Evolutionary conservation across 2,888 invertebrate species (phyloP), one percentile per base, ranked within the genome.

Genomic region (Leuctra nigra): DNA sequence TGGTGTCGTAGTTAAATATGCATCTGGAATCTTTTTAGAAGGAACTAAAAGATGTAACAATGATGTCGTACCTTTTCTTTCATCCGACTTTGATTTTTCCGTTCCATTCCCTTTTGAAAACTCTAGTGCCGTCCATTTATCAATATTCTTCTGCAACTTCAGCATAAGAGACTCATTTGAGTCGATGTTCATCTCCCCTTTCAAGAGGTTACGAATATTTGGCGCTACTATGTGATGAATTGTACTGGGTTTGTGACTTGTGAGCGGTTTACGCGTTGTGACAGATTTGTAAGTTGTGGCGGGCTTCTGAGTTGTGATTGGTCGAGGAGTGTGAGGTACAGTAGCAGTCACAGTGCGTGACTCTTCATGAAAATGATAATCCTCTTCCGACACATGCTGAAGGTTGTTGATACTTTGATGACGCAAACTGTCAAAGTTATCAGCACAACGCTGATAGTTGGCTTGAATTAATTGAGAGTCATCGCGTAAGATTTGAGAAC

Each of bases 111-210:
- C 71, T 56, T 77, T 77, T 0, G 83, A 80, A 68, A 79, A 87
- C 64, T 84, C 84, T 72, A 86, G 84, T 64, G 83, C 84, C 0
- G 90, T 91, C 91, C 91, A 91, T 61, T 85, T 84, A 64, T 91
- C 88, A 56, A 91, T 91, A 63, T 86, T 89, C 63, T 87, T 86
- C 68, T 90, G 90, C 35, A 91, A 72, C 66, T 83, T 81, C 13
- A 88, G 79, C 67, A 90, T 88, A 64, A 87, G 84, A 0, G 82
- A 77, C 61, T 79, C 61, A 7, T 53, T 53, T 7, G 59, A 41
- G 20, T 53, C 48, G 46, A 52, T 62, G 47, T 71, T 70, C 35
- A 73, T 69, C 57, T 76, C 75, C 4, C 71, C 72, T 55, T 71
- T 71, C 0, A 79, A 66, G 18, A 80, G 67, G 59, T 79, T 78